Conservation (phyloP, 2,888 invertebrate genomes). For the Melieria picta region DNA sequence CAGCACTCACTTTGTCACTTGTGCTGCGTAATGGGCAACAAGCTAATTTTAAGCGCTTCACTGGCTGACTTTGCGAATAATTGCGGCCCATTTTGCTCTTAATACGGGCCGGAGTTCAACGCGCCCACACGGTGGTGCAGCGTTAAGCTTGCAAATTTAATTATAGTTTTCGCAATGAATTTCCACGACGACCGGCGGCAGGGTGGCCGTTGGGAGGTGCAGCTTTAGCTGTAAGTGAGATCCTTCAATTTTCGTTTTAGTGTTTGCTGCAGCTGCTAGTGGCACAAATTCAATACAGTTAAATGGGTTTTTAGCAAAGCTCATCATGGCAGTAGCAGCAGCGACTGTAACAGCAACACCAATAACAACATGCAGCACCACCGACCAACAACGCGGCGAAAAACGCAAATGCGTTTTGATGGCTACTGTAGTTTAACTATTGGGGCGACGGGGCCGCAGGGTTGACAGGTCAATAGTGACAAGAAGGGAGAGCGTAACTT, state of each 20-base stretch:
- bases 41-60: too few species aligned
- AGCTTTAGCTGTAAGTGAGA: not conserved
- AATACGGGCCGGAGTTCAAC: not conserved
- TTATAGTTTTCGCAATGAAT: conserved; percentile 16
- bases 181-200: too few species aligned
- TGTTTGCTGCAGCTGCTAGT: conserved; percentile 24
- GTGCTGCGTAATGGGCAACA: too few species aligned
- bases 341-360: conserved; percentile 1
- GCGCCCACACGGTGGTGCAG: conserved; percentile 6
- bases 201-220: not conserved
- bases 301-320: conserved; percentile 29
- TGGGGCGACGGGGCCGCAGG: too few species aligned
- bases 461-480: too few species aligned
- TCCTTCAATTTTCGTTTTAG: not conserved
- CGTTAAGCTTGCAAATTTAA: conserved; percentile 30
- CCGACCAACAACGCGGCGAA: not conserved
- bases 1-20: too few species aligned
- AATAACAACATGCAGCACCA: not conserved
- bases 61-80: too few species aligned
- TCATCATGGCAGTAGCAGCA: not conserved
- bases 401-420: conserved; percentile 10
- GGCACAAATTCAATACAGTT: conserved; percentile 31
- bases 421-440: too few species aligned
- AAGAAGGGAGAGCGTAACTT: too few species aligned
- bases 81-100: too few species aligned